Evolutionary conservation across 2,888 invertebrate species (phyloP).

Genomic region (Serripes groenlandicus): DNA sequence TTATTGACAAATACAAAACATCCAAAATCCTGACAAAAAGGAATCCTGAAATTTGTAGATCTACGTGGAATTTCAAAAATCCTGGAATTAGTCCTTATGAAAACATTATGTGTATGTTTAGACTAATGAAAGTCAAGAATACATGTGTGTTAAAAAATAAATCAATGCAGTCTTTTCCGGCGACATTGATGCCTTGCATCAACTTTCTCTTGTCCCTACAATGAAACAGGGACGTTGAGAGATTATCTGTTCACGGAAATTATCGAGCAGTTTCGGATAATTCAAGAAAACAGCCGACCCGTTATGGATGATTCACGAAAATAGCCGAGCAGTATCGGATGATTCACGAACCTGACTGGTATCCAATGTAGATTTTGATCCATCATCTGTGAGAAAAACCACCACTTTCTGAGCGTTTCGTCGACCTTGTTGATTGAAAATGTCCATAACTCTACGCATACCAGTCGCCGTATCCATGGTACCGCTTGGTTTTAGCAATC

Average conservation of each 20-base stretch:
- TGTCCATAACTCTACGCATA: constrained; percentile 67
- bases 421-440: constrained; percentile 69
- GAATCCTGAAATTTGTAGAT: too few species aligned
- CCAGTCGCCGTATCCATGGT: constrained; percentile 67
- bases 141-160: too few species aligned
- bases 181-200: too few species aligned
- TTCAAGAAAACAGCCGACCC: background rate
- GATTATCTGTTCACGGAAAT: background rate
- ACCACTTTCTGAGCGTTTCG: constrained; percentile 60
- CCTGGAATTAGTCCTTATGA: too few species aligned
- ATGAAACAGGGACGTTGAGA: too few species aligned
- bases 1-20: too few species aligned
- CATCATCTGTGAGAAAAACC: constrained; percentile 73
- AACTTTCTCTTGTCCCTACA: too few species aligned
- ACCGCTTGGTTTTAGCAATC: constrained; percentile 62
- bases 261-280: background rate
- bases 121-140: too few species aligned
- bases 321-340: background rate
- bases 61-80: too few species aligned
- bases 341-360: constrained; percentile 48
- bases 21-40: too few species aligned
- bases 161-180: too few species aligned
- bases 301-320: background rate
- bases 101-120: too few species aligned
- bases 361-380: constrained; percentile 59